These are phyloP conservation scores for Chelon labrosus DNA, from an alignment of 2,797 vertebrate species.

Conservation along the genomic window DNA sequence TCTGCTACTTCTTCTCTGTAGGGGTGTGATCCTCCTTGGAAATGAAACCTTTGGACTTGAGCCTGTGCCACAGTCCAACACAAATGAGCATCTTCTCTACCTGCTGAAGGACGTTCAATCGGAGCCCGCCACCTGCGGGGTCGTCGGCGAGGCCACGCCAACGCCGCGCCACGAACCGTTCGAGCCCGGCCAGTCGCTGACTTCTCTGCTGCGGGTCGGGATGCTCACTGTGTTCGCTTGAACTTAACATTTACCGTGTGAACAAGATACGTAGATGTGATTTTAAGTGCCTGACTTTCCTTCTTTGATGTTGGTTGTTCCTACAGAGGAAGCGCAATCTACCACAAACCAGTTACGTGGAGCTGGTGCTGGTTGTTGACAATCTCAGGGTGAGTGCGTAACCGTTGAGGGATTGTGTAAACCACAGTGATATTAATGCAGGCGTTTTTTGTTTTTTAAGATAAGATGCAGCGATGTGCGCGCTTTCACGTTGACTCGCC, in stretches of 20 bases:
- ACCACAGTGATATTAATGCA: too few relatives aligned
- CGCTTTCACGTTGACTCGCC: not conserved
- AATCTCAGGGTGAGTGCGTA: conserved; percentile 84
- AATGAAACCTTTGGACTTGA: conserved; percentile 87
- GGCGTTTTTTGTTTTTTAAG: too few relatives aligned
- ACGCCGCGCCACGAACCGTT: conserved; percentile 43
- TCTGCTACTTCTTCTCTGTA: conserved; percentile 55
- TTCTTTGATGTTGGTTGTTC: conserved; percentile 21
- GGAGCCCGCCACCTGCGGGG: conserved; percentile 80
- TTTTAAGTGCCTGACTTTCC: not conserved
- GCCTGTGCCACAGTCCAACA: conserved; percentile 78
- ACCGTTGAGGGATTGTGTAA: not conserved
- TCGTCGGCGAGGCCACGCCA: conserved; percentile 63
- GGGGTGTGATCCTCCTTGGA: conserved; percentile 87
- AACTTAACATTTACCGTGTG: not conserved
- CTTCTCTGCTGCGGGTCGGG: conserved; percentile 72
- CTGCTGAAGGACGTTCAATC: conserved; percentile 72
- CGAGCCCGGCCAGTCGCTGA: conserved; percentile 61
- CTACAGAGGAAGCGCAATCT: conserved; percentile 86
- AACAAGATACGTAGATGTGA: not conserved
- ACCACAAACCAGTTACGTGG: conserved; percentile 88
- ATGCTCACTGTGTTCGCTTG: not conserved
- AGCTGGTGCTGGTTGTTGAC: conserved; percentile 91
- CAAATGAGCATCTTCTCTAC: conserved; percentile 87
- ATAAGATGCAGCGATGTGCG: too few relatives aligned